Evolutionary conservation across 2,888 invertebrate genomes (phyloP), one percentile per base, ranked within the genome.

Genomic region (Agrilus cyanescens): DNA sequence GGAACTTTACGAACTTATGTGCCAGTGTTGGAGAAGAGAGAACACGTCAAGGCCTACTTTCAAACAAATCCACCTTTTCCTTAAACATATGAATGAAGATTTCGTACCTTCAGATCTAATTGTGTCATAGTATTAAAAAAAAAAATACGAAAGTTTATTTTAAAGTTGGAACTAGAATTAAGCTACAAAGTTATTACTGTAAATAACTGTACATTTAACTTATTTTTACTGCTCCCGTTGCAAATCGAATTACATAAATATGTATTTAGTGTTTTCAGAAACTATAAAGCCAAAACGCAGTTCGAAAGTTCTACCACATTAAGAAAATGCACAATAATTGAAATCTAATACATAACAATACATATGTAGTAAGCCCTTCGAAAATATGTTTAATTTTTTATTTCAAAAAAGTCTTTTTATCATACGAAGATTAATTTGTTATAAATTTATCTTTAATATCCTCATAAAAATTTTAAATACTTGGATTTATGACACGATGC

Each of bases 1-100:
- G 13, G 79, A 82, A 53, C 77, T 87, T 37, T 85, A 86, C 67
- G 76, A 79, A 50, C 69, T 85, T 50, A 80, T 85, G 82, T 74
- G 76, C 57, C 76, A 77, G 55, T 85, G 78, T 58, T 78, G 78
- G 78, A 71, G 69, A 54, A 64, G 76, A 53, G 76, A 77, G 57
- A 76, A 77, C 53, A 62, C 66, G 31, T 63, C 69, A 40, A 64
- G 78, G 52, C 78, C 78, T 33, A 73, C 72, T 13, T 78, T 78
- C 61, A 75, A 75, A 58, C 73, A 84, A 54, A 79, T 88, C 55
- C 76, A 80, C 61, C 68, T 75, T 53, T 79, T 79, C 55, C 69
- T 86, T 50, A 82, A 81, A 61, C 76, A 74, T 54, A 73, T 67
- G 50, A 73, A 71, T 56, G 67, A 68, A 52, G 73, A 74, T 50